Conservation (phyloP, 2,888 invertebrate species). For the Drepana falcataria region DNA sequence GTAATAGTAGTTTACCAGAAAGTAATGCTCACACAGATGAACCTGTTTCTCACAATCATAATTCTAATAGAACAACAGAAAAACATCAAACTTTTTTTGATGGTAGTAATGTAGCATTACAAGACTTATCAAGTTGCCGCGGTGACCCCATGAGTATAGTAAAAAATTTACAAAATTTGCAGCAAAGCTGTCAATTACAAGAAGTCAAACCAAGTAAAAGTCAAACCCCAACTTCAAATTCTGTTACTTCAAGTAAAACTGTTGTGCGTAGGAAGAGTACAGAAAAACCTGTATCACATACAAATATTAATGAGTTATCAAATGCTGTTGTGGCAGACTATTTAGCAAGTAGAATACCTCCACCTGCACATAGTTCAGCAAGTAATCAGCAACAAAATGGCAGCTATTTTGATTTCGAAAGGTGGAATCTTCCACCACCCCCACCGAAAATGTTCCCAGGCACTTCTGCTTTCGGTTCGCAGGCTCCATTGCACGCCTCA, state of each 20-base stretch:
- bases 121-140: constrained; percentile 85
- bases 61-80: constrained; percentile 68
- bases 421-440: constrained; percentile 87
- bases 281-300: constrained; percentile 65
- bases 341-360: constrained; percentile 81
- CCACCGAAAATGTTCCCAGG: constrained; percentile 84
- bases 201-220: constrained; percentile 74
- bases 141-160: constrained; percentile 88
- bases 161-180: constrained; percentile 82
- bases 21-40: constrained; percentile 70
- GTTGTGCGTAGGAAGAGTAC: constrained; percentile 80
- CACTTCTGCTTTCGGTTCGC: constrained; percentile 78
- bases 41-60: constrained; percentile 60
- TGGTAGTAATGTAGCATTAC: constrained; percentile 79
- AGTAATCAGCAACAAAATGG: constrained; percentile 80
- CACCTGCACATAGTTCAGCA: constrained; percentile 84
- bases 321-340: constrained; percentile 77
- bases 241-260: constrained; percentile 41
- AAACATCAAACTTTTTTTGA: constrained; percentile 83
- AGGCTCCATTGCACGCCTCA: constrained; percentile 75
- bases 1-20: constrained; percentile 62
- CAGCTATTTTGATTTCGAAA: constrained; percentile 88
- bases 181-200: constrained; percentile 79
- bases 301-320: constrained; percentile 75
- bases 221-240: constrained; percentile 42